Base-by-base conservation (phyloP, 2,113 vertebrate genomes). In the Strigops habroptila region DNA sequence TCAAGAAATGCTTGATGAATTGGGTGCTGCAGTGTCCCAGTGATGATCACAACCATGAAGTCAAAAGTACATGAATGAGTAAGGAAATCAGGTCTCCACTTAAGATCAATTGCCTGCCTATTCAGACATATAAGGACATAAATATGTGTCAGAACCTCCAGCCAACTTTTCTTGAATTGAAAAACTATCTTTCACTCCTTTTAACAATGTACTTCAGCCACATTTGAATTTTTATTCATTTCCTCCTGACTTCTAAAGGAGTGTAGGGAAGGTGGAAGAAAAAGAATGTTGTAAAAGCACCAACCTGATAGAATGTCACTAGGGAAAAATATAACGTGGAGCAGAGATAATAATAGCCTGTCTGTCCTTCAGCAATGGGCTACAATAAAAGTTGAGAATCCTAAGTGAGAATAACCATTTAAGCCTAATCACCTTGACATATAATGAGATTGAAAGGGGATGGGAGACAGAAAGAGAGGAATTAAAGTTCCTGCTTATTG, bases 321-420 rank as follows among this genome's bases (percentile, higher is more conserved):
- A 71, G 86, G 97, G 95, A 82, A 87, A 88, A 92, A 93, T 83
- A 73, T 79, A 88, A 87, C 5, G 39, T 35, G 46, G 53, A 92
- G n/a, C 44, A 55, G 70, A 85, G 60, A 88, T 83, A 95, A 94
- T 90, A 90, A 96, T 74, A 82, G 87, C 93, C 28, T 97, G 57
- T 82, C 83, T 82, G 88, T 87, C 95, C 94, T 96, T 97, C 70
- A 77, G 70, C 91, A 80, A 77, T 57, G 44, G 68, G 41, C 82
- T 91, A 65, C 71, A 91, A 95, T 74, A 95, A 83, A 96, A 96
- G 55, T 55, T 31, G 68, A 76, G 75, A 82, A 44, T 35, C 63
- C 86, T 90, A n/a, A 63, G 52, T 52, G 81, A 94, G 96, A 94
- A 75, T 31, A 71, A 89, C 84, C 48, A 68, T 70, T 88, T 71